Percentiles rank a stretch among this genome's conserved stretches.
Evolutionary conservation across 2,888 invertebrate genomes (phyloP).

Genomic region (Saturnia pavonia): DNA sequence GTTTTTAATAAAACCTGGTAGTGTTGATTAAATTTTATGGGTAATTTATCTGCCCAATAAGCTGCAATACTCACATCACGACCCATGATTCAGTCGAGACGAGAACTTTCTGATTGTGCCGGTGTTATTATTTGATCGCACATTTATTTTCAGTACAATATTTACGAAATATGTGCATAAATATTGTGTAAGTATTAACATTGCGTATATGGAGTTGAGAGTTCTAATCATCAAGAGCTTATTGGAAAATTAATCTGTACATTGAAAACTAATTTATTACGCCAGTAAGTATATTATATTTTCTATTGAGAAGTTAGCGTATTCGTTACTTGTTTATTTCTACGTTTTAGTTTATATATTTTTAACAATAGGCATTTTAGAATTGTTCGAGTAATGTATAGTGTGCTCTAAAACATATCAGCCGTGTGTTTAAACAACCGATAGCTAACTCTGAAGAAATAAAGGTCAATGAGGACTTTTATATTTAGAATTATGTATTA

Average conservation of each 20-base stretch:
- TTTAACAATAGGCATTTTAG: background rate
- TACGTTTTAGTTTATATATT: background rate
- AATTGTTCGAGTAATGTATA: background rate
- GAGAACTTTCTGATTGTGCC: background rate
- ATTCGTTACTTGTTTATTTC: background rate
- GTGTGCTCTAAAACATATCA: background rate
- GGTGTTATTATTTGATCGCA: background rate
- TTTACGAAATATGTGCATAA: background rate
- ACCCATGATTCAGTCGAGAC: background rate
- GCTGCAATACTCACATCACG: background rate
- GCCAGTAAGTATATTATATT: conserved; percentile 1
- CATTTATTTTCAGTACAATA: background rate
- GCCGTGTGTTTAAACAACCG: background rate
- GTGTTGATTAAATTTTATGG: background rate
- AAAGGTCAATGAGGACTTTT: conserved; percentile 33
- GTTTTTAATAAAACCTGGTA: too few species aligned
- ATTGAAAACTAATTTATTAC: background rate
- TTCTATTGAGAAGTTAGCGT: background rate
- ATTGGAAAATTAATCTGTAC: background rate
- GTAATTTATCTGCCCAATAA: background rate
- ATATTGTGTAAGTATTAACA: conserved; percentile 3
- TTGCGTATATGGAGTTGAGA: background rate
- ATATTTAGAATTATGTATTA: background rate
- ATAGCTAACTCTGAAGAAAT: conserved; percentile 14
- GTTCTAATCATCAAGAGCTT: background rate